Evolutionary conservation across 1,140 invertebrate species (phyloP).

Genomic region (Cyrtorhinus lividipennis): DNA sequence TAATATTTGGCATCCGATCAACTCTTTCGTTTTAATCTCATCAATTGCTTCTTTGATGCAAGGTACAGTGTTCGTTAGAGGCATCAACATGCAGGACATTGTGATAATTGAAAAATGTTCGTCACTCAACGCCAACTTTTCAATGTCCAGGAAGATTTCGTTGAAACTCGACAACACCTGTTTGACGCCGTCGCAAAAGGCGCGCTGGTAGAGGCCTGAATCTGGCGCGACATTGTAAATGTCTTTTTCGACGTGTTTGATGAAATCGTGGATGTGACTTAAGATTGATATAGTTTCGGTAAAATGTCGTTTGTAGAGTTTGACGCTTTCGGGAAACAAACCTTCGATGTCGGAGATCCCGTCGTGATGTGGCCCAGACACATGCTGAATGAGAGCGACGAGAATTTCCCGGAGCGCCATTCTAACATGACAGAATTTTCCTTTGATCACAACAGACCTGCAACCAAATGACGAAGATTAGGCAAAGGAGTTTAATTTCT

Average conservation of each 20-base stretch:
- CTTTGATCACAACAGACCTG: too few relatives aligned
- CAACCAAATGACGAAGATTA: too few relatives aligned
- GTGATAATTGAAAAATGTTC: not conserved
- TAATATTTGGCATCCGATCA: constrained; percentile 10
- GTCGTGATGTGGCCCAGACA: not conserved
- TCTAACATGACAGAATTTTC: too few relatives aligned
- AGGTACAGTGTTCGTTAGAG: not conserved
- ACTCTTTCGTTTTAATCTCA: not conserved
- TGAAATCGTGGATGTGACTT: not conserved
- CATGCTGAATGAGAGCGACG: not conserved
- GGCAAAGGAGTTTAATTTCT: too few relatives aligned
- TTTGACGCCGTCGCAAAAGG: not conserved
- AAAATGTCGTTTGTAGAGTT: not conserved
- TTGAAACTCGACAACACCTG: not conserved
- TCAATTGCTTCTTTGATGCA: not conserved
- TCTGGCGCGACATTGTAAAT: too few relatives aligned
- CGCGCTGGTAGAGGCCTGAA: not conserved
- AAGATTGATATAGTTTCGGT: not conserved
- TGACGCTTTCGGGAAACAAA: not conserved
- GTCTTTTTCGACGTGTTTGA: not conserved
- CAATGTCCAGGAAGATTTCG: not conserved
- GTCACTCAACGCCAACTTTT: not conserved
- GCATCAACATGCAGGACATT: not conserved
- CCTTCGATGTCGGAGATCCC: not conserved
- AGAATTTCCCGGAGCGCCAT: not conserved